Evolutionary conservation across 2,888 invertebrate genomes (phyloP).

Genomic region (Sminthurides aquaticus): DNA sequence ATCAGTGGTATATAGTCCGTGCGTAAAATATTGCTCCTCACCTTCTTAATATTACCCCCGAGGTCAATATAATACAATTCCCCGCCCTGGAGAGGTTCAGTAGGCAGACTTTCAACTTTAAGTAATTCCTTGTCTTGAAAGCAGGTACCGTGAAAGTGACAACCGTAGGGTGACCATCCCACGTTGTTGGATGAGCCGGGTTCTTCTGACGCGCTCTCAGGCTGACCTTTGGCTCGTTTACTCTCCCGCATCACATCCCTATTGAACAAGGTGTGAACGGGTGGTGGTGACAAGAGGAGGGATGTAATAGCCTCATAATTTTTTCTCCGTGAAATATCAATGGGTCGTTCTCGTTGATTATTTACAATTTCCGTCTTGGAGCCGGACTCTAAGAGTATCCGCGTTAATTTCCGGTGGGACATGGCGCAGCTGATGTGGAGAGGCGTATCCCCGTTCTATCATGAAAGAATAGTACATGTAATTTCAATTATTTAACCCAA

Average conservation of each 20-base stretch:
- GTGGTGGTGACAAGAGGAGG: constrained; percentile 34
- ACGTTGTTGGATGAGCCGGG: constrained; percentile 7
- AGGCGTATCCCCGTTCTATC: constrained; percentile 86
- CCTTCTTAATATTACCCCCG: constrained; percentile 86
- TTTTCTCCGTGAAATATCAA: constrained; percentile 82
- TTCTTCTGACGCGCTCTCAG: constrained; percentile 25
- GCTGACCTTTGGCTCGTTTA: constrained; percentile 20
- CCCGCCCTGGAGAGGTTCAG: constrained; percentile 75
- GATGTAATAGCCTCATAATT: constrained; percentile 60
- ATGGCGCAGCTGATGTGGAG: constrained; percentile 90
- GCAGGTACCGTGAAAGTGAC: constrained; percentile 75
- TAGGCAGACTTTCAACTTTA: constrained; percentile 73
- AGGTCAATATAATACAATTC: constrained; percentile 91
- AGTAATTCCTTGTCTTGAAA: constrained; percentile 73
- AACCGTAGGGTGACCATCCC: constrained; percentile 80
- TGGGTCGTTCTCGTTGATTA: constrained; percentile 80
- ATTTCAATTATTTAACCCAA: neutral
- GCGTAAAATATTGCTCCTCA: no score
- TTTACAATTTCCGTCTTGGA: constrained; percentile 65
- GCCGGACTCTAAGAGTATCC: constrained; percentile 79
- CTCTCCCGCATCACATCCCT: constrained; percentile 40
- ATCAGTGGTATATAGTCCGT: no score
- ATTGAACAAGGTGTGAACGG: constrained; percentile 34
- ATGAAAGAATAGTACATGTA: neutral
- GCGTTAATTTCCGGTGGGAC: constrained; percentile 81